Base-by-base conservation (phyloP, 2,888 invertebrate genomes). In the Eupithecia vulgata region DNA sequence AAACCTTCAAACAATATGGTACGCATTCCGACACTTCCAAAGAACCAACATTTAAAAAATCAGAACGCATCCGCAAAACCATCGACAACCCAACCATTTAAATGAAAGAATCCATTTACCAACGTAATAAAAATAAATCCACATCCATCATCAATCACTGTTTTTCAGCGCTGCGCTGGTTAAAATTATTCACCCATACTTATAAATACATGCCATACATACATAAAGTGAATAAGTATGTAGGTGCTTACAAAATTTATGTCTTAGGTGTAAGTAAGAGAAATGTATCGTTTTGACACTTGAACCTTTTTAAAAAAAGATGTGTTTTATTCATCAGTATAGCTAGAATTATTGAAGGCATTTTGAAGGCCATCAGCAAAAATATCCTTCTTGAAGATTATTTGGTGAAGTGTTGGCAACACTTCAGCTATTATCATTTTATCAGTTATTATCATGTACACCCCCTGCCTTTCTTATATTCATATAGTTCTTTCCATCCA, bases 51-150 rank as follows among this genome's bases (percentile, higher is more conserved):
- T 65, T 40, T 40, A 17, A 52, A 72, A 68, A 68, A 21, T 8
- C 45, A 4, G 25, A 57, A 30, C 34, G 34, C 65, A 48, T 48
- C 42, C 37, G 37, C 67, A 67, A 66, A 40, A 40, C 21, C 70
- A 70, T 65, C 21, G 67, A 72, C 72, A 72, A 70, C 70, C 52
- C 25, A 57, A 57, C 64, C 71, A 71, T 69, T 74, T 71, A 71
- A 74, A 74, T 74, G 69, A 72, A 72, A 72, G 70, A 35, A 64
- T 34, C 45, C 69, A 67, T 71, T 64, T 72, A 72, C 67, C 67
- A 72, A 45, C 67, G 59, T 72, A 64, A 69, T 61, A 62, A 72
- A 72, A 72, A 72, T 70, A 70, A 67, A 52, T 35, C n/a, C 35
- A 57, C 71, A 62, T 25, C 25, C 40, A 34, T 15, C 69, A 71